Percentiles rank a stretch among this genome's conserved stretches.
Evolutionary conservation across 2,113 vertebrate species (phyloP).

Genomic region (Vimba vimba): DNA sequence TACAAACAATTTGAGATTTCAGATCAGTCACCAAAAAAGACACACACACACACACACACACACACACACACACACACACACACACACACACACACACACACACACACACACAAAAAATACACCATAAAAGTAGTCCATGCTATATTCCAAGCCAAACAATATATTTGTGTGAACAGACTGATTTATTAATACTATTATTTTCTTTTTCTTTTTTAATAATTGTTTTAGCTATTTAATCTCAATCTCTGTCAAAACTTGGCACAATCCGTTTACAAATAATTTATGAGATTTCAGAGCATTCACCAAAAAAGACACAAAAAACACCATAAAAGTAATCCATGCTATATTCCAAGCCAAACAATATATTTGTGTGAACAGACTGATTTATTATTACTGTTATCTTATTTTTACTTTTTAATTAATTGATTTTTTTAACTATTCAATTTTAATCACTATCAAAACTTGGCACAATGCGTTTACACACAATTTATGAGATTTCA

Average conservation of each 20-base stretch:
- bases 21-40: neutral
- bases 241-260: neutral
- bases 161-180: neutral
- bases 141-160: neutral
- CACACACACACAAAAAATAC: too few relatives aligned
- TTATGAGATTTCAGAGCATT: neutral
- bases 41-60: too few relatives aligned
- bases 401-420: neutral
- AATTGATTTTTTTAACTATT: neutral
- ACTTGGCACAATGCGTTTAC: neutral
- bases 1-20: conserved; percentile 1
- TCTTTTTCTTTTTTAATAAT: neutral
- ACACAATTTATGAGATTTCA: neutral
- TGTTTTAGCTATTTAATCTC: neutral
- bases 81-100: too few relatives aligned
- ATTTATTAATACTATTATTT: neutral
- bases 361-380: neutral
- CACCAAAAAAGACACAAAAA: neutral
- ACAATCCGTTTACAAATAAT: neutral
- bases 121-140: neutral
- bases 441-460: neutral
- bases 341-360: neutral
- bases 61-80: too few relatives aligned
- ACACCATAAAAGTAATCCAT: neutral
- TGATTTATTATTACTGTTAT: neutral